Evolutionary conservation across 2,113 vertebrate genomes (phyloP).

Genomic region (Sorex fumeus): DNA sequence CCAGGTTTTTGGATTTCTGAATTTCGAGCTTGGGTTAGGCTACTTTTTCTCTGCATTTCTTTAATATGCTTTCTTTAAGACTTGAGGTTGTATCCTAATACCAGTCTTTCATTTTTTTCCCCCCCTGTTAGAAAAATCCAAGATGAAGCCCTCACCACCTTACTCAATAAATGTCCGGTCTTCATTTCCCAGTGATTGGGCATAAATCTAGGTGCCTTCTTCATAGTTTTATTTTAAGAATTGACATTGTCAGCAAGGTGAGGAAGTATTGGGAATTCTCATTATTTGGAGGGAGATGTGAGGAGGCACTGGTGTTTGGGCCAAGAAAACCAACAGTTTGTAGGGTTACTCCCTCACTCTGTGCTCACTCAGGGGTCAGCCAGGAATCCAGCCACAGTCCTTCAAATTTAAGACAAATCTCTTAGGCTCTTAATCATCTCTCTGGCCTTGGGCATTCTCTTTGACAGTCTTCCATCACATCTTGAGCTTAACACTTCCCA

Average conservation of each 20-base stretch:
- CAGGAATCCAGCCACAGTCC: too few relatives aligned
- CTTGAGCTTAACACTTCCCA: not conserved
- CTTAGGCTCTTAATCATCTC: too few relatives aligned
- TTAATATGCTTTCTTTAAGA: conserved; percentile 43
- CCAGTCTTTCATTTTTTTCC: not conserved
- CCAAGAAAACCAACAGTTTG: too few relatives aligned
- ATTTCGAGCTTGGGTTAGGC: not conserved
- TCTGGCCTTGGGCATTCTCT: not conserved
- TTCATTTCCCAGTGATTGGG: not conserved
- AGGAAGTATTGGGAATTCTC: not conserved
- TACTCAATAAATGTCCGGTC: not conserved
- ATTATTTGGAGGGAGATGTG: too few relatives aligned
- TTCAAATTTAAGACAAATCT: too few relatives aligned
- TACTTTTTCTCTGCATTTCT: conserved; percentile 42
- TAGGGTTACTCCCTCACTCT: too few relatives aligned
- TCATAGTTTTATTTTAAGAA: conserved; percentile 57
- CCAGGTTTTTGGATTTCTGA: not conserved
- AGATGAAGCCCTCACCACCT: not conserved
- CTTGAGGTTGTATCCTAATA: not conserved
- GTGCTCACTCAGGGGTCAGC: too few relatives aligned
- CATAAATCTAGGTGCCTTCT: not conserved
- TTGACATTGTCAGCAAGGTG: conserved; percentile 4
- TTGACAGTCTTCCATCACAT: not conserved
- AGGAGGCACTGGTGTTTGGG: too few relatives aligned
- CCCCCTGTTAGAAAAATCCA: conserved; percentile 9